Evolutionary conservation across 1,140 invertebrate species (phyloP).

Genomic region (Popillia japonica): DNA sequence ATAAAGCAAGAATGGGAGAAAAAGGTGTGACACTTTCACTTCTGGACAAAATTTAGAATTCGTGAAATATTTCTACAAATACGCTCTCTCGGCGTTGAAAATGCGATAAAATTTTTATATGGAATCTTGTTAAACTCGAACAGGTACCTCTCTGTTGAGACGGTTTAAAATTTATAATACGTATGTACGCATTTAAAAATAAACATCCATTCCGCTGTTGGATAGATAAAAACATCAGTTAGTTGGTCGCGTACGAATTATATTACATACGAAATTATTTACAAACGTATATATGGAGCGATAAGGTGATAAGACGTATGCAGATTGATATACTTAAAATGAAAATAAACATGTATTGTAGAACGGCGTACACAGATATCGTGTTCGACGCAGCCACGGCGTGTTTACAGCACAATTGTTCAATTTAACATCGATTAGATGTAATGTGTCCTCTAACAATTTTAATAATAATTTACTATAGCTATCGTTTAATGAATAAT

Average conservation of each 20-base stretch:
- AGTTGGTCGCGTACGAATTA: background rate
- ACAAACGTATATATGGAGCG: no score
- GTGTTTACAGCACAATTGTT: background rate
- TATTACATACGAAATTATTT: background rate
- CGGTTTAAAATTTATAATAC: no score
- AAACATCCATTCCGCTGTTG: background rate
- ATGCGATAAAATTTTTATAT: no score
- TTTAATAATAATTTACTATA: no score
- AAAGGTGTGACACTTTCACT: conserved; percentile 5
- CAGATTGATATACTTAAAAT: background rate
- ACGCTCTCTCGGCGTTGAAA: no score
- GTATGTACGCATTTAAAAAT: no score
- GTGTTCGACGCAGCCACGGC: background rate
- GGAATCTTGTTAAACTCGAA: no score
- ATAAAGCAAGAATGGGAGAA: background rate
- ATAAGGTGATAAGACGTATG: background rate
- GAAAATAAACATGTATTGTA: background rate
- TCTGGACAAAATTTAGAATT: background rate
- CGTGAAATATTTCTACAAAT: background rate
- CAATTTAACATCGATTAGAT: conserved; percentile 6
- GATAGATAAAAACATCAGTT: no score
- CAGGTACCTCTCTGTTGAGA: no score
- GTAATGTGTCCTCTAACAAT: background rate
- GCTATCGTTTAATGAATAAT: no score
- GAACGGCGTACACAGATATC: background rate